A percentile compares a stretch with the other conserved stretches of the same genome.
Evolutionary conservation across 2,888 invertebrate genomes (phyloP).

Genomic region (Notodonta dromedarius): DNA sequence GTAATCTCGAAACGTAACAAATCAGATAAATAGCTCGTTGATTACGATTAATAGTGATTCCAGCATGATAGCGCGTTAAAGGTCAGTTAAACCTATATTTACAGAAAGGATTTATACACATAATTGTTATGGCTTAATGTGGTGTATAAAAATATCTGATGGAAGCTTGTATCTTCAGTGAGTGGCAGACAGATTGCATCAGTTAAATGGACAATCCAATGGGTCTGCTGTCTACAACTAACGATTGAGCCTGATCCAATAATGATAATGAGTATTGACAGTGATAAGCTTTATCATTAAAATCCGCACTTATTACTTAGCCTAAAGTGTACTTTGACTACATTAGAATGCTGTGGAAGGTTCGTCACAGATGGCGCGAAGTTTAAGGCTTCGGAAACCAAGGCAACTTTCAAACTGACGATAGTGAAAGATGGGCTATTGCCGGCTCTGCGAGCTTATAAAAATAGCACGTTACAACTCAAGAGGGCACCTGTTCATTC

Average conservation of each 20-base stretch:
- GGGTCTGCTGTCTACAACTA: slow-evolving; percentile 43
- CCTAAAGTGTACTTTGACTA: slow-evolving; percentile 66
- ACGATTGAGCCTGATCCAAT: slow-evolving; percentile 59
- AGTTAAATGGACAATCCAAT: slow-evolving; percentile 37
- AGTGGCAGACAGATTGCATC: slow-evolving; percentile 55
- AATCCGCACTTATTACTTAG: slow-evolving; percentile 72
- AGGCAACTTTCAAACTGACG: too few species aligned
- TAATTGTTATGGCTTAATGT: slow-evolving; percentile 55
- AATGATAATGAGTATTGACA: slow-evolving; percentile 79
- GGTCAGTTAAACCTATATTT: slow-evolving; percentile 63
- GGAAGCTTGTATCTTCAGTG: slow-evolving; percentile 46
- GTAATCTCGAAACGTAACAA: slow-evolving; percentile 2
- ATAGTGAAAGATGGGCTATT: too few species aligned
- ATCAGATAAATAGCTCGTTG: slow-evolving; percentile 19
- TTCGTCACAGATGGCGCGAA: slow-evolving; percentile 5
- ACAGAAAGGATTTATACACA: slow-evolving; percentile 56
- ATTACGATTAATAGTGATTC: slow-evolving; percentile 3
- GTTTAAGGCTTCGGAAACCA: too few species aligned
- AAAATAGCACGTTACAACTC: too few species aligned
- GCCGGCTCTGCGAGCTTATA: too few species aligned
- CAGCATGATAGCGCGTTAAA: slow-evolving; percentile 18
- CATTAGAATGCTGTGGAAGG: slow-evolving; percentile 38
- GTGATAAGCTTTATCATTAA: slow-evolving; percentile 67
- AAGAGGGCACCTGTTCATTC: too few species aligned
- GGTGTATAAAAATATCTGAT: slow-evolving; percentile 58